A percentile compares a stretch with the other conserved stretches of the same genome.
phyloP scores from a whole-genome alignment of 2,113 vertebrate species.

The Micronisus gabar region DNA sequence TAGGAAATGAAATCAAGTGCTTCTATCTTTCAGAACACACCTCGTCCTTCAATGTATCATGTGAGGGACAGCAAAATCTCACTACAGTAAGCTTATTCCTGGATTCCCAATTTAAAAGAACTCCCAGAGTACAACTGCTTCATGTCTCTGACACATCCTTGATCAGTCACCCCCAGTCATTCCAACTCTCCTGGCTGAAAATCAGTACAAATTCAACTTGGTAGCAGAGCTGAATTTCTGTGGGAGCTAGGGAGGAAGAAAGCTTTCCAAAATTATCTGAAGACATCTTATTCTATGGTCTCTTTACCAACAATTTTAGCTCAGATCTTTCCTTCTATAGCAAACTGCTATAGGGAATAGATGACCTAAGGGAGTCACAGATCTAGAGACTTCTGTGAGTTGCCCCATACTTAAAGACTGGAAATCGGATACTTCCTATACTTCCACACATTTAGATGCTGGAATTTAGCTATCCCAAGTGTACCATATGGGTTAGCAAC shows the following conservation, averaged over 20 bases:
- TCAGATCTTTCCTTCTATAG: background rate
- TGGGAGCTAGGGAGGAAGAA: background rate
- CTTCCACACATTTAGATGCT: background rate
- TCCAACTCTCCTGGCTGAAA: background rate
- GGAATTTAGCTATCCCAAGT: background rate
- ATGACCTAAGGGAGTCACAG: background rate
- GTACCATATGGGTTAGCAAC: background rate
- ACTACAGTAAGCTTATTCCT: background rate
- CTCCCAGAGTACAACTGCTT: background rate
- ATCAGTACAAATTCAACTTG: background rate
- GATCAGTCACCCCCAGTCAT: background rate
- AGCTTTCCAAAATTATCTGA: background rate
- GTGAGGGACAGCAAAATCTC: background rate
- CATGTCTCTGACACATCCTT: background rate
- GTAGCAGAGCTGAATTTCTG: background rate
- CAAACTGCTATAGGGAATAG: background rate
- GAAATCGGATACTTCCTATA: background rate
- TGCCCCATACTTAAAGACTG: background rate
- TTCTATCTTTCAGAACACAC: background rate
- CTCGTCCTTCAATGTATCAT: background rate
- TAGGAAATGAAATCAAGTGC: slow-evolving; percentile 1
- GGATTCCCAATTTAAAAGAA: background rate
- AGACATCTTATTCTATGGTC: background rate
- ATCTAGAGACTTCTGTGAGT: background rate
- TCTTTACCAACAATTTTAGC: background rate